Conservation (phyloP, 2,888 invertebrate species). For the Drosophila subsilvestris region DNA sequence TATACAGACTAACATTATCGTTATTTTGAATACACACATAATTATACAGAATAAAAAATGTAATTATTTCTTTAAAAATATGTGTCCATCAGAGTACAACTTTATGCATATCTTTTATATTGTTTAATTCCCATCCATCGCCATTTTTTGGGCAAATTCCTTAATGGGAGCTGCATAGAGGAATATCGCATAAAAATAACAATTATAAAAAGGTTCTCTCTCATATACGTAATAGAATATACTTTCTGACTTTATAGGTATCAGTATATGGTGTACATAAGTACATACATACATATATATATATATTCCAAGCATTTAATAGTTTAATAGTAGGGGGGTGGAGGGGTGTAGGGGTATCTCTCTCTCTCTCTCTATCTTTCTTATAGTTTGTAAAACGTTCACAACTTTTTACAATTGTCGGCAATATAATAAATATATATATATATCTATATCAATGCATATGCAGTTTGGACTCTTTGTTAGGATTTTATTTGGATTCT, state of each 20-base stretch:
- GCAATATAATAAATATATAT: conserved; percentile 41
- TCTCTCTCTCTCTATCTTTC: conserved; percentile 3
- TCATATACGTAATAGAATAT: conserved; percentile 44
- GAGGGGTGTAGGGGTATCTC: conserved; percentile 6
- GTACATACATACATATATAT: conserved; percentile 8
- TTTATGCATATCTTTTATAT: conserved; percentile 31
- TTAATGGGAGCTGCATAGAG: conserved; percentile 46
- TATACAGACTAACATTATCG: conserved; percentile 73
- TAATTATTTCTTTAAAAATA: conserved; percentile 43
- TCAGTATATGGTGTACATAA: conserved; percentile 1
- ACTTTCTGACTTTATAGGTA: conserved; percentile 38
- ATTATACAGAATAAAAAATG: conserved; percentile 70
- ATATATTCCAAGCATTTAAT: conserved; percentile 28
- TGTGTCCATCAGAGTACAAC: conserved; percentile 27
- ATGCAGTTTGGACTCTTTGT: conserved; percentile 51
- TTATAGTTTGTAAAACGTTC: conserved; percentile 52
- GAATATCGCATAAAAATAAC: conserved; percentile 77
- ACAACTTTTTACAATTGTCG: conserved; percentile 57
- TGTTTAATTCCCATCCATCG: conserved; percentile 10
- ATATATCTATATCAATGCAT: conserved; percentile 43
- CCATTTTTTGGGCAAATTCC: conserved; percentile 32
- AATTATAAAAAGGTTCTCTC: conserved; percentile 69
- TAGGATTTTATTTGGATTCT: conserved; percentile 36
- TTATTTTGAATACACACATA: conserved; percentile 62
- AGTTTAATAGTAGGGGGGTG: conserved; percentile 22